These are phyloP conservation scores for Elymnias hypermnestra DNA, from an alignment of 1,140 invertebrate genomes.

Conservation along the genomic window DNA sequence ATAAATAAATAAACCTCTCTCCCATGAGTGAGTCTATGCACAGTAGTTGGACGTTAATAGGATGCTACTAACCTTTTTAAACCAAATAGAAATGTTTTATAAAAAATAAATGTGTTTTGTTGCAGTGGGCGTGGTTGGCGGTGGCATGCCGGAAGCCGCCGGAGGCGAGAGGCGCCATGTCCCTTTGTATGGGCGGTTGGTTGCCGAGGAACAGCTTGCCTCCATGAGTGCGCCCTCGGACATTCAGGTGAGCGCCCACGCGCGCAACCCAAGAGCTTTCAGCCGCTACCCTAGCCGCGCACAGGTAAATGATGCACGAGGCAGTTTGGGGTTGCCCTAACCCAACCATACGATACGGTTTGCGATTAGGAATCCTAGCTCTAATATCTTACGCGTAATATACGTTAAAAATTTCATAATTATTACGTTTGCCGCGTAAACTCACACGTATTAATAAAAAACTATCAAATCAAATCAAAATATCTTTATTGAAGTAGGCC, in stretches of 20 bases:
- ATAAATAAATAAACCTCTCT: too few relatives aligned
- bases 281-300: constrained; percentile 89
- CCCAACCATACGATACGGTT: constrained; percentile 2
- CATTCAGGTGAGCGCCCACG: constrained; percentile 79
- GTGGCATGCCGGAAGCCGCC: constrained; percentile 71
- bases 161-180: constrained; percentile 80
- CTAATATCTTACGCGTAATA: too few relatives aligned
- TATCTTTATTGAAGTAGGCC: too few relatives aligned
- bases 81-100: too few relatives aligned
- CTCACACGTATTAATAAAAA: too few relatives aligned
- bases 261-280: constrained; percentile 92
- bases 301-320: constrained; percentile 72
- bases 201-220: constrained; percentile 89
- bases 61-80: too few relatives aligned
- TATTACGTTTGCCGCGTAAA: too few relatives aligned
- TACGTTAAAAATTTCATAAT: too few relatives aligned
- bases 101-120: constrained; percentile 28
- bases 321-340: constrained; percentile 44
- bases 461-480: too few relatives aligned
- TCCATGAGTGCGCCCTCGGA: constrained; percentile 82
- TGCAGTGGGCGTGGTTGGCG: constrained; percentile 66
- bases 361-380: constrained; percentile 5
- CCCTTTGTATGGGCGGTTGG: constrained; percentile 90
- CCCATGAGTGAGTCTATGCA: too few relatives aligned
- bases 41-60: too few relatives aligned